These are phyloP conservation scores for Tenthredo scrophulariae DNA, from an alignment of 2,888 invertebrate species.

Conservation along the genomic window DNA sequence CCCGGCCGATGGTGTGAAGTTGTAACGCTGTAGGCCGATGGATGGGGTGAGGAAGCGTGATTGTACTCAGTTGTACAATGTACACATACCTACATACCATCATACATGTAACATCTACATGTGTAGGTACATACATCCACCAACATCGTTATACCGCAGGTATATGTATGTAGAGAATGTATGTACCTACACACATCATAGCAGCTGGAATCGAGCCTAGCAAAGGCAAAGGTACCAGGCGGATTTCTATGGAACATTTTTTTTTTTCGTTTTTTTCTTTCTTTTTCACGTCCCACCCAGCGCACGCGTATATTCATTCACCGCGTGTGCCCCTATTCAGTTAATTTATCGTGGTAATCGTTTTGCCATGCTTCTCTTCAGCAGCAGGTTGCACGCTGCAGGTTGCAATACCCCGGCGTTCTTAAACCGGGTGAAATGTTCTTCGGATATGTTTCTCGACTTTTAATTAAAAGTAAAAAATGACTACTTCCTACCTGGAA, in stretches of 20 bases:
- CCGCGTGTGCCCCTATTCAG: conserved; percentile 67
- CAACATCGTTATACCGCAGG: neutral
- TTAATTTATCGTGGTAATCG: conserved; percentile 67
- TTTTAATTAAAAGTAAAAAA: too few species aligned
- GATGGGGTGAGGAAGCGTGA: neutral
- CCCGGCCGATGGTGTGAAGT: conserved; percentile 58
- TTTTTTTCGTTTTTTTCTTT: neutral
- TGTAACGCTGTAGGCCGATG: conserved; percentile 13
- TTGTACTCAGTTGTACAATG: conserved; percentile 14
- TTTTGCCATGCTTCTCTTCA: conserved; percentile 24
- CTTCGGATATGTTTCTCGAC: neutral
- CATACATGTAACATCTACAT: neutral
- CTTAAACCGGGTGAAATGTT: neutral
- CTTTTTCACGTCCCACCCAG: conserved; percentile 54
- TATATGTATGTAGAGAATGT: neutral
- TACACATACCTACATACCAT: neutral
- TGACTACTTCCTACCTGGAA: neutral
- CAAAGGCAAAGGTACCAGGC: conserved; percentile 16
- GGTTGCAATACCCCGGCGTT: neutral
- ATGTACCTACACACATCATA: neutral
- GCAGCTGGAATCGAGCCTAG: neutral
- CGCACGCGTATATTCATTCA: conserved; percentile 66
- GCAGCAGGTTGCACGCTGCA: conserved; percentile 17
- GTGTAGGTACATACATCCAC: neutral
- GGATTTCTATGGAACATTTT: conserved; percentile 46